Conservation (phyloP, 2,113 vertebrate genomes). For the Cololabis saira region DNA sequence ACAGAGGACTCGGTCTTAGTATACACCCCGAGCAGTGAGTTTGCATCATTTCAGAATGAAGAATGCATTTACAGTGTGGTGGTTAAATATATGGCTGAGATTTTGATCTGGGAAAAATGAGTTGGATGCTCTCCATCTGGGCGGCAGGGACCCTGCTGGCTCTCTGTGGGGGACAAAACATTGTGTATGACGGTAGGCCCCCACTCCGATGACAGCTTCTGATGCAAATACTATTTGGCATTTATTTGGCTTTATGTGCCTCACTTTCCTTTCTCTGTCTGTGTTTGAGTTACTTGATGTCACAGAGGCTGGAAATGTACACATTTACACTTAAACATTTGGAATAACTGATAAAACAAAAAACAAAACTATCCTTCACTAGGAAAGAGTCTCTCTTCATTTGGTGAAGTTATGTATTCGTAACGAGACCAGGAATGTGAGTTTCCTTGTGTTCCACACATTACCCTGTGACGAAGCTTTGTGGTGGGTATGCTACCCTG, state of each 20-base stretch:
- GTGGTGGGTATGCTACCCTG: conserved; percentile 87
- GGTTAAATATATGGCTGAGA: conserved; percentile 30
- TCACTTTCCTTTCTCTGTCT: neutral
- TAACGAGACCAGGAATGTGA: conserved; percentile 71
- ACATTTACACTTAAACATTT: too few species aligned
- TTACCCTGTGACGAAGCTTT: conserved; percentile 70
- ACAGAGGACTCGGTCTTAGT: conserved; percentile 57
- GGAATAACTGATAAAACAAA: too few species aligned
- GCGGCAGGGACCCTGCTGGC: conserved; percentile 46
- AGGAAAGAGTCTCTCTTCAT: conserved; percentile 83
- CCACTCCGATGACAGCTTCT: conserved; percentile 2
- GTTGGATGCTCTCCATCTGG: conserved; percentile 60
- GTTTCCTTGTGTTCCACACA: conserved; percentile 70
- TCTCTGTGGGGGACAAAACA: conserved; percentile 60
- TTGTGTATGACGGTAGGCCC: conserved; percentile 72
- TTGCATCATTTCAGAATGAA: conserved; percentile 37
- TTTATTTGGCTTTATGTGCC: neutral
- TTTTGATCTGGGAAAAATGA: conserved; percentile 68
- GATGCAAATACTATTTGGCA: neutral
- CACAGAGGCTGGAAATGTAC: too few species aligned
- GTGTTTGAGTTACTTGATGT: too few species aligned
- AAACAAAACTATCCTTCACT: conserved; percentile 10
- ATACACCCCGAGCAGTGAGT: conserved; percentile 40
- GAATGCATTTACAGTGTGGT: conserved; percentile 40
- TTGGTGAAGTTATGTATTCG: conserved; percentile 86